Evolutionary conservation across 2,888 invertebrate species (phyloP), one percentile per base, ranked within the genome.

Genomic region (Noctua comes): DNA sequence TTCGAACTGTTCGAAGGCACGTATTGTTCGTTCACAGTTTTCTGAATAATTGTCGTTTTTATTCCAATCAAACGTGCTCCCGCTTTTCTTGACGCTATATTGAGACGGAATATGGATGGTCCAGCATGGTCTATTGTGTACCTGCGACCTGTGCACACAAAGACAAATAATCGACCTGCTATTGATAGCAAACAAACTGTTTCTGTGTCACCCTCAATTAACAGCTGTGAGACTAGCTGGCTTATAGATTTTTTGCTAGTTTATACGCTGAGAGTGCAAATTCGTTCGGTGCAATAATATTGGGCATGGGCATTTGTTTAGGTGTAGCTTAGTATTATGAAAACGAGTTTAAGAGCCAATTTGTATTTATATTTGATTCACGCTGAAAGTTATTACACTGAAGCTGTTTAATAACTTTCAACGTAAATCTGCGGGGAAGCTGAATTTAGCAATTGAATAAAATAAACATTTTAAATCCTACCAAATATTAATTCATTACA

Each of bases 51-150:
- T 70, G 4, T n/a, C 10, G 21, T 43, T 64, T 48, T 36, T 21
- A n/a, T 51, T 16, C n/a, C 21, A 64, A 31, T 43, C 8, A 46
- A 51, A 43, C 43, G 51, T 57, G 57, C 43, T 27, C 10, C 31
- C 13, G 16, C 43, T 65, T 31, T 7, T 43, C n/a, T n/a, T n/a
- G n/a, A n/a, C n/a, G n/a, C n/a, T n/a, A n/a, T n/a, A n/a, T n/a
- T n/a, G n/a, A n/a, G 16, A 36, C 36, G 46, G 46, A 78, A 46
- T 2, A 68, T 36, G 31, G 46, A 40, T 78, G 27, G 48, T 27
- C 48, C 48, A 75, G 11, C 16, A 65, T 36, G 24, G 36, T 8
- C 36, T 7, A 24, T 48, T 78, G 78, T 59, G 27, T 66, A 54
- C 3, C 40, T 18, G 2, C 11, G 11, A 54, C n/a, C n/a, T 16